Evolutionary conservation across 2,888 invertebrate genomes (phyloP).

Genomic region (Minunthozetes semirufus): DNA sequence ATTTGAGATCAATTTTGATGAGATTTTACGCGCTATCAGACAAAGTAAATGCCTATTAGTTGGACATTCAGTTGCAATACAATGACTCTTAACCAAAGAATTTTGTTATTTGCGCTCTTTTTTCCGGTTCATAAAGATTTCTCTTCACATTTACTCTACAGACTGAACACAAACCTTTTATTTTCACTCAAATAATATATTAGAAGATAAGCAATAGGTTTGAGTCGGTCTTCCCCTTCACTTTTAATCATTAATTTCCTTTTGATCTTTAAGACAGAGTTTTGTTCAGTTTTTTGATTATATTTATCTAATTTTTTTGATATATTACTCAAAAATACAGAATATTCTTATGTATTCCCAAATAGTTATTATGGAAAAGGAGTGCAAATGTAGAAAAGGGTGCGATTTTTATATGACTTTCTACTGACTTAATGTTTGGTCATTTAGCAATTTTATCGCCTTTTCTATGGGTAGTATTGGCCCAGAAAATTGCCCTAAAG

Average conservation of each 20-base stretch:
- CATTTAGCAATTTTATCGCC: slow-evolving; percentile 25
- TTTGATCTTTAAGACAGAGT: neutral
- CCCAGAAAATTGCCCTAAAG: slow-evolving; percentile 20
- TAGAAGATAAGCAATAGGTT: neutral
- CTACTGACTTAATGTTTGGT: slow-evolving; percentile 1
- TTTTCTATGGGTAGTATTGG: neutral
- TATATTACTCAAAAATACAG: neutral
- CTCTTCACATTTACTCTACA: neutral
- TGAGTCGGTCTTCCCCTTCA: neutral
- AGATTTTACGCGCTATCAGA: slow-evolving; percentile 20
- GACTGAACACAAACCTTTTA: neutral
- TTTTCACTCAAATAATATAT: slow-evolving; percentile 8
- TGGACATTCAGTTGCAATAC: slow-evolving; percentile 10
- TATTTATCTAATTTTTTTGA: slow-evolving; percentile 23
- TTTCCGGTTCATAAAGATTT: slow-evolving; percentile 12
- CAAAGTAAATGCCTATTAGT: slow-evolving; percentile 20
- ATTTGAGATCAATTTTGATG: slow-evolving; percentile 21
- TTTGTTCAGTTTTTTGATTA: neutral
- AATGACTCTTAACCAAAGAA: slow-evolving; percentile 21
- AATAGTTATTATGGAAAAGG: neutral
- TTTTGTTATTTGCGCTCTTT: slow-evolving; percentile 20
- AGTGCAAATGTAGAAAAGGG: neutral
- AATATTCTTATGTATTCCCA: neutral
- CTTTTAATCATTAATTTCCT: slow-evolving; percentile 21
- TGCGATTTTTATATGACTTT: slow-evolving; percentile 23